phyloP scores from a whole-genome alignment of 2,113 vertebrate species.

The Eretmochelys imbricata region DNA sequence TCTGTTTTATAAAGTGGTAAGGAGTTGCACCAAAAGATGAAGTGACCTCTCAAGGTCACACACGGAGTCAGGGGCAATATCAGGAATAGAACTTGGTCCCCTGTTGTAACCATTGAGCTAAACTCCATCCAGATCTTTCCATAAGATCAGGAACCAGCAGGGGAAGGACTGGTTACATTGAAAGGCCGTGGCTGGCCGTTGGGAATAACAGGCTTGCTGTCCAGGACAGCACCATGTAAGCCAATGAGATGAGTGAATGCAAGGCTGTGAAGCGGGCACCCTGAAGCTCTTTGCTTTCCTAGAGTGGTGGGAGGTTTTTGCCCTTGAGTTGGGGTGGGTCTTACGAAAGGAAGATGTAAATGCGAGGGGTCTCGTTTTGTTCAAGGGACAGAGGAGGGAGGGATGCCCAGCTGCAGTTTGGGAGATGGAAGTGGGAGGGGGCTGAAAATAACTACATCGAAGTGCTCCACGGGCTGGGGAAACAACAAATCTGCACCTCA shows the following conservation, averaged over 20 bases:
- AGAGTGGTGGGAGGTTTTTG: background rate
- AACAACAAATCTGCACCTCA: background rate
- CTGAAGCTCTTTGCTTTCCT: background rate
- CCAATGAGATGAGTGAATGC: background rate
- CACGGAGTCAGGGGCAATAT: background rate
- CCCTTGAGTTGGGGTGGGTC: background rate
- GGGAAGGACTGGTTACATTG: background rate
- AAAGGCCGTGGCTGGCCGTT: background rate
- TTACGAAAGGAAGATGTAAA: background rate
- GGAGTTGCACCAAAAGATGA: background rate
- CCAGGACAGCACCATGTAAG: background rate
- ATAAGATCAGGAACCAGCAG: background rate
- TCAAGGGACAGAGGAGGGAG: fast-evolving
- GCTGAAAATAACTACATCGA: background rate
- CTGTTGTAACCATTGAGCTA: background rate
- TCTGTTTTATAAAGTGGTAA: background rate
- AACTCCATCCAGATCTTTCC: background rate
- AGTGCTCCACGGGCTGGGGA: background rate
- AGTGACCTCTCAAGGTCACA: background rate
- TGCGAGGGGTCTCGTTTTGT: background rate
- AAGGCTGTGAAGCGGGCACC: background rate
- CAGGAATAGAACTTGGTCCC: background rate
- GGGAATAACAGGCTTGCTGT: background rate
- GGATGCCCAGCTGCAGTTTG: background rate
- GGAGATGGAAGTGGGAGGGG: background rate